A percentile compares a stretch with the other conserved stretches of the same genome.
These are phyloP conservation scores for Toxotes chatareus DNA, from an alignment of 2,113 vertebrate genomes.

Conservation along the genomic window DNA sequence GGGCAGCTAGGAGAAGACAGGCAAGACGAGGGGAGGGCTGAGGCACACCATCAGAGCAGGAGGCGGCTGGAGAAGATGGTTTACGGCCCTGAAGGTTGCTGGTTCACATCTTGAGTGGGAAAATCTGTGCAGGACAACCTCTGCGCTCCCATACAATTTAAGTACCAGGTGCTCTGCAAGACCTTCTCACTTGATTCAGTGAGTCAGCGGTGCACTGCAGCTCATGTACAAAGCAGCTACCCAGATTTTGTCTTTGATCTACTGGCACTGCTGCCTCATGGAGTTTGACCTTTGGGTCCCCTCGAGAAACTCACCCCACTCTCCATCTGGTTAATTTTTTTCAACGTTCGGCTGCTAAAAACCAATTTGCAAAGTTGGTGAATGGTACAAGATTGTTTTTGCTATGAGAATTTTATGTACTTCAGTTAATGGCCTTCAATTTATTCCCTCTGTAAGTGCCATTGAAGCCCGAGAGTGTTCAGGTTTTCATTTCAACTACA, in stretches of 20 bases:
- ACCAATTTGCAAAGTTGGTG: constrained; percentile 21
- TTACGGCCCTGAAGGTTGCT: neutral
- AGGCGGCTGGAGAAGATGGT: neutral
- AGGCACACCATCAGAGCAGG: neutral
- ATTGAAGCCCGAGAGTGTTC: constrained; percentile 34
- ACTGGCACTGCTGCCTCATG: constrained; percentile 8
- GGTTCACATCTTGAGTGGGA: neutral
- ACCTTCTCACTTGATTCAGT: constrained; percentile 2
- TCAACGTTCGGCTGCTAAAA: neutral
- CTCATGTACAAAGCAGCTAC: neutral
- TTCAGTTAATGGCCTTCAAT: constrained; percentile 64
- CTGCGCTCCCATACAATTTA: neutral
- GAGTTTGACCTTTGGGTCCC: constrained; percentile 39
- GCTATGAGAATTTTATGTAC: constrained; percentile 47
- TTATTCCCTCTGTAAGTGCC: constrained; percentile 57
- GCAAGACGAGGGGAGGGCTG: neutral
- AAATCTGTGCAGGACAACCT: neutral
- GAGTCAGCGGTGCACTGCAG: constrained; percentile 10
- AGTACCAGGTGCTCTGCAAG: neutral
- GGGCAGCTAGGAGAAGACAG: constrained; percentile 5
- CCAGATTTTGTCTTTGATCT: constrained; percentile 39
- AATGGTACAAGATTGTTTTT: constrained; percentile 43
- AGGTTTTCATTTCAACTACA: constrained; percentile 39
- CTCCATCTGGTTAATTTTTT: constrained; percentile 16
- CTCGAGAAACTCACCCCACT: neutral